Evolutionary conservation across 2,797 vertebrate genomes (phyloP).

Genomic region (Myiothlypis chrysogaster): DNA sequence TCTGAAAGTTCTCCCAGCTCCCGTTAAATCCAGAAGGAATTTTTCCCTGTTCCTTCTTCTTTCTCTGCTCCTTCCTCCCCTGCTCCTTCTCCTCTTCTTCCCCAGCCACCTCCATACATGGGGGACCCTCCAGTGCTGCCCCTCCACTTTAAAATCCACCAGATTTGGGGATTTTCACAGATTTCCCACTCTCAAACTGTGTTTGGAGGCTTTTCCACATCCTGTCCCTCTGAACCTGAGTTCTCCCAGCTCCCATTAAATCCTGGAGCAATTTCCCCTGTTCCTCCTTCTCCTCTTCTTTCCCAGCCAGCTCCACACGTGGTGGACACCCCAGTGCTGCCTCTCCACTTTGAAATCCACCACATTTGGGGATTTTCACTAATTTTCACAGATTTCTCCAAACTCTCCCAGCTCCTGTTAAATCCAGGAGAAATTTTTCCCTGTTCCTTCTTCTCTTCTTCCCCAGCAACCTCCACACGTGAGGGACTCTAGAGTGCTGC

Average conservation of each 20-base stretch:
- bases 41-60: neutral
- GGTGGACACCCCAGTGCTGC: rapidly evolving
- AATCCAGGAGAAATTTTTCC: no score
- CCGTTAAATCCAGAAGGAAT: no score
- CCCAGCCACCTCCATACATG: neutral
- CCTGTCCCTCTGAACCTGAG: neutral
- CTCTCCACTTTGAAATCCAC: rapidly evolving
- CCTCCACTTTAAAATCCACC: rapidly evolving
- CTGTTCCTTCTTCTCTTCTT: neutral
- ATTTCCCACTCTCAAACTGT: no score
- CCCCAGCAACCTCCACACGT: neutral
- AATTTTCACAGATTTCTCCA: no score
- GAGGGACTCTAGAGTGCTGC: rapidly evolving
- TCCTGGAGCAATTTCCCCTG: neutral
- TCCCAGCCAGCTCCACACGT: rapidly evolving
- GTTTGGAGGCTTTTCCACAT: no score
- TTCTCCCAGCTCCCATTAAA: neutral
- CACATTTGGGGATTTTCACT: rapidly evolving
- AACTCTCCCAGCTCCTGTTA: no score
- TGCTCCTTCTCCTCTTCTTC: neutral
- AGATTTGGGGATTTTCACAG: rapidly evolving
- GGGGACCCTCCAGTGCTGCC: rapidly evolving
- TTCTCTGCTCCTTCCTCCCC: no score
- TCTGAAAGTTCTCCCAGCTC: no score
- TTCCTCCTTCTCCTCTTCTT: neutral